Percentiles rank a stretch among this genome's conserved stretches.
Conservation (phyloP, 2,113 vertebrate genomes). For the Calypte anna region DNA sequence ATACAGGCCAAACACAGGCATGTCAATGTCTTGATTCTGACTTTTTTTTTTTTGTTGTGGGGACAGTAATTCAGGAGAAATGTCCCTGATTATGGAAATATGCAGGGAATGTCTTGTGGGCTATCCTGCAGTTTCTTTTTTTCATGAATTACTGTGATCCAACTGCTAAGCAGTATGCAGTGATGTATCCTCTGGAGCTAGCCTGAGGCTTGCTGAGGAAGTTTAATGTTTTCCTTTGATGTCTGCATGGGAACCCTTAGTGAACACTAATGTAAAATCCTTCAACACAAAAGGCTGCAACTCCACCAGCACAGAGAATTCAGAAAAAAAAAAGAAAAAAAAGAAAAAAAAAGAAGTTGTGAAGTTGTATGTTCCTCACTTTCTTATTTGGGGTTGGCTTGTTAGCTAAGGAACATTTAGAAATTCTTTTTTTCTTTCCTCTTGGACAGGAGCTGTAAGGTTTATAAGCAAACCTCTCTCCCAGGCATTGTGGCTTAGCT, state of each 20-base stretch:
- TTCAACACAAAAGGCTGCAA: slow-evolving; percentile 18
- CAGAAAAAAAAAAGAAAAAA: not conserved
- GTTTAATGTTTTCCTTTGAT: slow-evolving; percentile 48
- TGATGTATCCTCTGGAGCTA: slow-evolving; percentile 62
- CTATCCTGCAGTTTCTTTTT: slow-evolving; percentile 48
- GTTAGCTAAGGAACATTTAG: not conserved
- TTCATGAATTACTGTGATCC: slow-evolving; percentile 36
- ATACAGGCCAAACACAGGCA: not conserved
- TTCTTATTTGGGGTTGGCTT: not conserved
- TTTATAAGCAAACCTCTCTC: not conserved
- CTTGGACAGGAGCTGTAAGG: not conserved
- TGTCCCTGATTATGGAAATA: slow-evolving; percentile 58
- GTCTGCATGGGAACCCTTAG: not conserved
- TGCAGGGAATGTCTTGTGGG: slow-evolving; percentile 74
- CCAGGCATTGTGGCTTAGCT: not conserved
- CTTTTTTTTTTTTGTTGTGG: not conserved
- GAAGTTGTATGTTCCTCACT: not conserved
- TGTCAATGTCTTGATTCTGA: not conserved
- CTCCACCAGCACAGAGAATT: not conserved
- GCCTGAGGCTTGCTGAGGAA: slow-evolving; percentile 38
- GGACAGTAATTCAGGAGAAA: slow-evolving; percentile 53
- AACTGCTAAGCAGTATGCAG: slow-evolving; percentile 43
- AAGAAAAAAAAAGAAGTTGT: no score
- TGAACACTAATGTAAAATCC: not conserved
- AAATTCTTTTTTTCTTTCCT: not conserved